Conservation (phyloP, 2,113 vertebrate species). For the Cololabis saira region DNA sequence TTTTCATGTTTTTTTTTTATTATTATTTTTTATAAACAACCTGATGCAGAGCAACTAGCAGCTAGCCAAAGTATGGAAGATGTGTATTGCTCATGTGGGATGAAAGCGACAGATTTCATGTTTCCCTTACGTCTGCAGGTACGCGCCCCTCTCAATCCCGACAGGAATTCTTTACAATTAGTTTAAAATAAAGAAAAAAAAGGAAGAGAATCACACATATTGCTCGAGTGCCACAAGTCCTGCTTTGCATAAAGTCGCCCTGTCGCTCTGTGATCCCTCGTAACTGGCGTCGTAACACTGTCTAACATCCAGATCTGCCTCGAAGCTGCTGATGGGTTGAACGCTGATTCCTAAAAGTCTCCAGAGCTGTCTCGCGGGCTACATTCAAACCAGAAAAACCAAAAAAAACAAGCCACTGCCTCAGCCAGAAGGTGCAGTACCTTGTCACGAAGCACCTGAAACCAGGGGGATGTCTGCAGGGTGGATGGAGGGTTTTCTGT, state of each 20-base stretch:
- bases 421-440: slow-evolving; percentile 52
- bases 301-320: slow-evolving; percentile 23
- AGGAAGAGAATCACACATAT: slow-evolving; percentile 80
- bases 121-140: slow-evolving; percentile 83
- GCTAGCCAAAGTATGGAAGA: slow-evolving; percentile 83
- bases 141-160: slow-evolving; percentile 87
- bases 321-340: slow-evolving; percentile 46
- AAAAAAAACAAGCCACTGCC: slow-evolving; percentile 4
- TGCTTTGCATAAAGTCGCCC: slow-evolving; percentile 78
- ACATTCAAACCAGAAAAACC: slow-evolving; percentile 40
- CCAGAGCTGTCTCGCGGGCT: slow-evolving; percentile 40
- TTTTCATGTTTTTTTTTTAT: slow-evolving; percentile 87
- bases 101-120: slow-evolving; percentile 82
- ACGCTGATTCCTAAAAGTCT: slow-evolving; percentile 47
- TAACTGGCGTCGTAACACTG: slow-evolving; percentile 61
- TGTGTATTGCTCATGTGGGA: slow-evolving; percentile 88
- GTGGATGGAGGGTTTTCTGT: slow-evolving; percentile 28
- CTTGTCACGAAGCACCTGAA: slow-evolving; percentile 49
- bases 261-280: slow-evolving; percentile 31
- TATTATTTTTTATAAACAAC: slow-evolving; percentile 76
- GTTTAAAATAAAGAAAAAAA: slow-evolving; percentile 58
- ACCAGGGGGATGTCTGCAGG: slow-evolving; percentile 9
- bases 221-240: slow-evolving; percentile 91
- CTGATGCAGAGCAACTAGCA: slow-evolving; percentile 86
- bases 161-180: slow-evolving; percentile 87